These are phyloP conservation scores for Acromyrmex charruanus DNA, from an alignment of 1,140 invertebrate species.

Conservation along the genomic window DNA sequence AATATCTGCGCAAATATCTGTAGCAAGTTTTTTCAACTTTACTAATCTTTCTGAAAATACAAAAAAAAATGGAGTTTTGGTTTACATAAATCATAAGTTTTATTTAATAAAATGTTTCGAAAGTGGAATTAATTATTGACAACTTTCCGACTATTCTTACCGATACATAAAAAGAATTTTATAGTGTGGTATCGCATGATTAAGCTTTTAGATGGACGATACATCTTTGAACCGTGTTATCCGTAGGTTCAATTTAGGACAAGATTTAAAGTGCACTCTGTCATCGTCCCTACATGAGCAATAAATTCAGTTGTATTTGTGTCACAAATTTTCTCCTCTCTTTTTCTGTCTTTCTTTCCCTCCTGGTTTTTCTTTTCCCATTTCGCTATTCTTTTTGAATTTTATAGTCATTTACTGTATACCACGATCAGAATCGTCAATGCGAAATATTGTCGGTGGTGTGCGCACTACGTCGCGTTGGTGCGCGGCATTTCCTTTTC, in stretches of 20 bases:
- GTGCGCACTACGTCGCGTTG: not conserved
- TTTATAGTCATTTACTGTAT: conserved; percentile 15
- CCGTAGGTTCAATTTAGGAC: conserved; percentile 23
- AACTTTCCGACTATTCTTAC: not conserved
- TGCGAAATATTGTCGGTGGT: conserved; percentile 32
- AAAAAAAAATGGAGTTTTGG: not conserved
- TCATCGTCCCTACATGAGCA: conserved; percentile 48
- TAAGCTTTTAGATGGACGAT: conserved; percentile 12
- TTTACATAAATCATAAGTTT: not conserved
- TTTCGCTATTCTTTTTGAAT: conserved; percentile 16
- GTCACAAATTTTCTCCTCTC: conserved; percentile 31
- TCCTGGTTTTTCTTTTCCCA: conserved; percentile 2
- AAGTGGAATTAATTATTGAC: not conserved
- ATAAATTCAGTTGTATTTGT: conserved; percentile 57
- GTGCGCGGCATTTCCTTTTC: conserved; percentile 13
- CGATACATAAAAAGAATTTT: conserved; percentile 13
- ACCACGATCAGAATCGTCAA: conserved; percentile 23
- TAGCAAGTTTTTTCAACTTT: not conserved
- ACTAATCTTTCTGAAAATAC: not conserved
- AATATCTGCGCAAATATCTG: not conserved
- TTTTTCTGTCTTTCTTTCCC: not conserved
- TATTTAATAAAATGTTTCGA: not conserved
- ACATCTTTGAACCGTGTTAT: not conserved
- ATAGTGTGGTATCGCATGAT: not conserved
- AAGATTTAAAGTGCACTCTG: conserved; percentile 52